A percentile compares a stretch with the other conserved stretches of the same genome.
phyloP scores from a whole-genome alignment of 2,113 vertebrate species.

The Calidris pugnax region DNA sequence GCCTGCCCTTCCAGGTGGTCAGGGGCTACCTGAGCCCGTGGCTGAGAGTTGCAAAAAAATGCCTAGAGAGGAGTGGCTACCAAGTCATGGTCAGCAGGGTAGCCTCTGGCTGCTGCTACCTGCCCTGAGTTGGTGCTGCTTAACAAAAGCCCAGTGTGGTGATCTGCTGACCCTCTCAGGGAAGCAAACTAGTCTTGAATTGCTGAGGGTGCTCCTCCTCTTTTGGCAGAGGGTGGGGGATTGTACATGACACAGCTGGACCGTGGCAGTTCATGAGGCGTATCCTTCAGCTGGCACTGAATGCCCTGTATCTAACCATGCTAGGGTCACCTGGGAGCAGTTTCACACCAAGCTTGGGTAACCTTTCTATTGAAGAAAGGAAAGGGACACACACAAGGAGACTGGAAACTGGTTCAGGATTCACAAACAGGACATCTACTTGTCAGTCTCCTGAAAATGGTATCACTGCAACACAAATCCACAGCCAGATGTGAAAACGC shows the following conservation, averaged over 20 bases:
- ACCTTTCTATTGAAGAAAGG: neutral
- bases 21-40: neutral
- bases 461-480: neutral
- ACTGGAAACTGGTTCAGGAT: neutral
- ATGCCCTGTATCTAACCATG: neutral
- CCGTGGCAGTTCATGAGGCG: rapidly evolving
- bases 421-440: neutral
- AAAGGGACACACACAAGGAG: neutral
- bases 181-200: neutral
- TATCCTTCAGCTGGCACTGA: neutral
- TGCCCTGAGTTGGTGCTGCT: neutral
- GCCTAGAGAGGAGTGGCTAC: neutral
- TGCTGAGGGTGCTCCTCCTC: neutral
- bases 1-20: neutral
- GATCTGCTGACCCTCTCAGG: rapidly evolving
- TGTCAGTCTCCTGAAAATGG: neutral
- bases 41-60: neutral
- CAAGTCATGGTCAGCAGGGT: rapidly evolving
- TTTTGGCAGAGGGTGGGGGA: neutral
- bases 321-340: neutral
- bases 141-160: neutral
- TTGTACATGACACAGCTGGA: neutral
- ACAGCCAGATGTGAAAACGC: neutral
- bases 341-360: neutral
- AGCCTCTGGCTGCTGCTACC: neutral